A percentile compares a stretch with the other conserved stretches of the same genome.
These are phyloP conservation scores for Euproctis similis DNA, from an alignment of 2,888 invertebrate species.

Conservation along the genomic window DNA sequence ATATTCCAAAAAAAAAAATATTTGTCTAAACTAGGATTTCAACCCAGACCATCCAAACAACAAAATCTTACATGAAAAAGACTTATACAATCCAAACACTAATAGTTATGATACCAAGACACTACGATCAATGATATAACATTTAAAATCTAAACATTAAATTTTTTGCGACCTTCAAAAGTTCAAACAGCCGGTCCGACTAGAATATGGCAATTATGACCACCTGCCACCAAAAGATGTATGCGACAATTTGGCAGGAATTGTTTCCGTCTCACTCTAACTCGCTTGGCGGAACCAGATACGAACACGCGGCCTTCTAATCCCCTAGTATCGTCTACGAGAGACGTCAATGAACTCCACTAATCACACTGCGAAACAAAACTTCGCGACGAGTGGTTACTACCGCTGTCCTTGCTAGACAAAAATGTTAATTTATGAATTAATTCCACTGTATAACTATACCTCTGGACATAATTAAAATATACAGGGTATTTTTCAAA, in stretches of 20 bases:
- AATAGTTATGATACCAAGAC: too few relatives aligned
- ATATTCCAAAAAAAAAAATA: too few relatives aligned
- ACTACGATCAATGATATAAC: too few relatives aligned
- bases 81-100: too few relatives aligned
- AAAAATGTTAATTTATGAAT: constrained; percentile 45
- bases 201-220: constrained; percentile 56
- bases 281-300: constrained; percentile 19
- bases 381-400: constrained; percentile 36
- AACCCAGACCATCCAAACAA: too few relatives aligned
- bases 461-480: too few relatives aligned
- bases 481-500: too few relatives aligned
- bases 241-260: constrained; percentile 53
- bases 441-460: too few relatives aligned
- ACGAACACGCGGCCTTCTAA: constrained; percentile 28
- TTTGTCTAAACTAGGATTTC: too few relatives aligned
- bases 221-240: constrained; percentile 64
- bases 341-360: constrained; percentile 67
- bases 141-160: too few relatives aligned
- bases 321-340: constrained; percentile 46
- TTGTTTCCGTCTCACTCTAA: constrained; percentile 33
- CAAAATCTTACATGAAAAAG: too few relatives aligned
- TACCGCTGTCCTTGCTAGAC: constrained; percentile 31
- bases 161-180: constrained; percentile 72
- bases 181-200: constrained; percentile 55
- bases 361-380: constrained; percentile 55